Percentiles rank a stretch among this genome's conserved stretches.
These are phyloP conservation scores for Drosophila infuscata DNA, from an alignment of 2,888 invertebrate genomes.

Conservation along the genomic window DNA sequence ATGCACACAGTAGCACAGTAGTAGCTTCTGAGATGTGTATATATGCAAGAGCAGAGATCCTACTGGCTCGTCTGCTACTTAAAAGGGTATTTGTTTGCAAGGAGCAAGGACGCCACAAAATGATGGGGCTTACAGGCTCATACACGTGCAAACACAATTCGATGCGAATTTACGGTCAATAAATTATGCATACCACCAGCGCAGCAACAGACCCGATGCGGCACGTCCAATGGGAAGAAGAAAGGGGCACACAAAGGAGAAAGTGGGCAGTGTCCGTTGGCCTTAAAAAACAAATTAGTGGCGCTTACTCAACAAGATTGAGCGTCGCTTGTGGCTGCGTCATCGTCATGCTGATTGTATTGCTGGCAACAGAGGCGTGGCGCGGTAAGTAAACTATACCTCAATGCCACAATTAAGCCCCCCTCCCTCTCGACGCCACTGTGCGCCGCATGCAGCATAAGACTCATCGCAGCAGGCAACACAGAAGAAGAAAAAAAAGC, in stretches of 20 bases:
- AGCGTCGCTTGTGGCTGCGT: slow-evolving; percentile 64
- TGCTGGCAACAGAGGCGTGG: slow-evolving; percentile 11
- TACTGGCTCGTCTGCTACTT: slow-evolving; percentile 44
- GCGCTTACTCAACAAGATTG: slow-evolving; percentile 80
- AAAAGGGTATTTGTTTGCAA: slow-evolving; percentile 60
- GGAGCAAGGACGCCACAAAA: background rate
- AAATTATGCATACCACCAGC: slow-evolving; percentile 72
- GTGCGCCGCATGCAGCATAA: slow-evolving; percentile 25
- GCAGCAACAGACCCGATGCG: slow-evolving; percentile 6
- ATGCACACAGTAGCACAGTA: background rate
- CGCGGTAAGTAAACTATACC: background rate
- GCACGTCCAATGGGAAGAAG: background rate
- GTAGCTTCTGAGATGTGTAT: background rate
- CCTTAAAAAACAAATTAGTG: slow-evolving; percentile 77
- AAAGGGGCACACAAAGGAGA: background rate
- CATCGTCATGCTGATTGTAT: slow-evolving; percentile 48
- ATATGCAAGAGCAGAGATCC: slow-evolving; percentile 1
- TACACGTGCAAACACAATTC: slow-evolving; percentile 47
- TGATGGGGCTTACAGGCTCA: slow-evolving; percentile 13
- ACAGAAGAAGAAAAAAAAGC: background rate
- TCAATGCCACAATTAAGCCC: slow-evolving; percentile 7
- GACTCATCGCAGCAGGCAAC: slow-evolving; percentile 18
- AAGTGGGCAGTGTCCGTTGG: slow-evolving; percentile 8
- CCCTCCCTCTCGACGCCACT: slow-evolving; percentile 10
- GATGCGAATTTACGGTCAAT: slow-evolving; percentile 69